Base-by-base conservation (phyloP, 2,888 invertebrate genomes). In the Leptopilina syphax region DNA sequence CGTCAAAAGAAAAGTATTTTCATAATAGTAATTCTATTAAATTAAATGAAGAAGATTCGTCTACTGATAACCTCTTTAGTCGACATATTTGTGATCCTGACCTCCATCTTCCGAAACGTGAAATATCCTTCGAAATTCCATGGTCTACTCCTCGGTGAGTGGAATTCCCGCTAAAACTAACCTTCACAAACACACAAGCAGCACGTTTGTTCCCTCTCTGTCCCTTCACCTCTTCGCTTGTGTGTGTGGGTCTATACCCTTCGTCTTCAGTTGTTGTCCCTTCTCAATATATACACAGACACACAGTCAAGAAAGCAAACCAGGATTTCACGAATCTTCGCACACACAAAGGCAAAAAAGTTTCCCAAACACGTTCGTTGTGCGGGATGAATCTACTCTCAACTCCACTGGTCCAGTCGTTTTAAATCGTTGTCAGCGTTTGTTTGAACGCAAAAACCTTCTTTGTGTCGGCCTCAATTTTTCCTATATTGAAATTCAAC, bases 321-420 rank as follows among this genome's bases (percentile, higher is more conserved):
- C 63, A 63, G 18, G 63, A 63, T 24, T 63, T 63, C 63, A 63
- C 63, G 63, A 63, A 18, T 63, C 18, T 63, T 63, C 70, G 27
- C 70, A 57, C 70, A 68, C 44, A n/a, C 70, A 57, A 73, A 73
- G 47, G 68, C 68, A 70, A 57, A 70, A 70, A 73, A 73, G 57
- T 73, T 73, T 73, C 70, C 9, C 70, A 70, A 57, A 73, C 70
- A 54, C 57, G 70, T 73, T 73, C 54, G 18, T 70, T 24, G 44
- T 9, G 34, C 34, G 24, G 27, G 47, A 50, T 50, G 47, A 44
- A 44, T 68, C 44, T 18, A 47, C 18, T 24, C 50, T 27, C 27
- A 50, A 27, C 70, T n/a, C 70, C 54, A 27, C 57, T 73, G 57
- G 57, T 4, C 70, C 70, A 73, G 70, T 73, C 70, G 70, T 65